Base-by-base conservation (phyloP, 2,888 invertebrate genomes). In the Megamerina dolium region DNA sequence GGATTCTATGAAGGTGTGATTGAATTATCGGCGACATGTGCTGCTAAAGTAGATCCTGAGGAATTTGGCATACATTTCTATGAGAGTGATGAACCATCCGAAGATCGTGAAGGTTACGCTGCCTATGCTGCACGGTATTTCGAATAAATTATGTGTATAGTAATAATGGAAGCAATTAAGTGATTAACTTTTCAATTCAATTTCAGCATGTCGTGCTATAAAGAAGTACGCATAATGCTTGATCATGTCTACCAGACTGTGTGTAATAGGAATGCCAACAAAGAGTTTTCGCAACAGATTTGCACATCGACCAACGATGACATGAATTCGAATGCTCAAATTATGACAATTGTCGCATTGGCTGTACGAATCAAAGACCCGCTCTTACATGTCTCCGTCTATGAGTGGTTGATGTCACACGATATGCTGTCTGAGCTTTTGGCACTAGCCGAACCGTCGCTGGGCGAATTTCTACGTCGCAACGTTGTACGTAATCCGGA, bases 1-100 rank as follows among this genome's bases (percentile, higher is more conserved):
- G 85, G 85, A 14, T 92, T 87, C 63, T 94, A 88, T 66, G 80
- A 84, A 18, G 93, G 93, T 1, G 86, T 96, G 3, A 84, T 95
- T 10, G 92, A 96, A 56, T 70, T 97, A 19, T 87, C 90, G 57
- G 77, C 87, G 2, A 80, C 84, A 8, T 89, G 90, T 63, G 94
- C 94, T 0, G 76, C 79, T 37, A 88, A 86, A 66, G 72, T 87
- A n/a, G 97, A 97, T 72, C 88, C 92, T 0, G 86, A 90, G 56
- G 84, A 88, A 59, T 79, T 88, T 45, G 96, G 89, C 0, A 72
- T 89, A 31, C 88, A 91, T 70, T 94, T 82, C 69, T 94, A 93
- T 68, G 82, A 82, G 62, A 87, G 85, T 57, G 85, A 85, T 42
- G 88, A 89, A 58, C 87, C 85, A 1, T 72, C 77, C 1, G 88